These are phyloP conservation scores for Orthonychiurus folsomi DNA, from an alignment of 2,888 invertebrate species.

Conservation along the genomic window DNA sequence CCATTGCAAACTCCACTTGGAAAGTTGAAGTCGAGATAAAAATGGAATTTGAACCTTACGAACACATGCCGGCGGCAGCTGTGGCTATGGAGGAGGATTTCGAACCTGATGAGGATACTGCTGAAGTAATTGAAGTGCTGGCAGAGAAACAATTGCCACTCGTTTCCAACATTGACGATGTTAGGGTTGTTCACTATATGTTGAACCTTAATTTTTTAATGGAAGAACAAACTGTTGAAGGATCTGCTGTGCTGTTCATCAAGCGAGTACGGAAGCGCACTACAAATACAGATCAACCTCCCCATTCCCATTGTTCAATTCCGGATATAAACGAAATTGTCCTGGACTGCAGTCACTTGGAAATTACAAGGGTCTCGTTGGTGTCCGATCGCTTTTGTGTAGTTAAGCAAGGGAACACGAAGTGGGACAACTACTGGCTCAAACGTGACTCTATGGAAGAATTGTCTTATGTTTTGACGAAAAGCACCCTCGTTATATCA, in stretches of 20 bases:
- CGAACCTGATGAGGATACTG: too few species aligned
- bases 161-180: slow-evolving; percentile 39
- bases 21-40: too few species aligned
- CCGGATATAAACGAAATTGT: slow-evolving; percentile 19
- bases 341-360: slow-evolving; percentile 30
- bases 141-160: slow-evolving; percentile 36
- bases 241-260: slow-evolving; percentile 37
- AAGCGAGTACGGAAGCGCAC: too few species aligned
- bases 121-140: slow-evolving; percentile 10
- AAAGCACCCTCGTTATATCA: slow-evolving; percentile 39
- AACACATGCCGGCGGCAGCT: too few species aligned
- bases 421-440: too few species aligned
- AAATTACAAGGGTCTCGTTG: slow-evolving; percentile 19
- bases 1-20: too few species aligned
- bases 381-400: too few species aligned
- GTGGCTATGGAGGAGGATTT: too few species aligned
- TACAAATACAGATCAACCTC: too few species aligned
- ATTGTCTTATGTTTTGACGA: slow-evolving; percentile 29
- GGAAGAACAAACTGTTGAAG: slow-evolving; percentile 27
- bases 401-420: too few species aligned
- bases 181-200: slow-evolving; percentile 40
- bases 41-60: too few species aligned
- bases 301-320: slow-evolving; percentile 16
- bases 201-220: slow-evolving; percentile 37
- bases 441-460: slow-evolving; percentile 10